Conservation (phyloP, 2,888 invertebrate genomes). For the Lepidochitona cinerea region DNA sequence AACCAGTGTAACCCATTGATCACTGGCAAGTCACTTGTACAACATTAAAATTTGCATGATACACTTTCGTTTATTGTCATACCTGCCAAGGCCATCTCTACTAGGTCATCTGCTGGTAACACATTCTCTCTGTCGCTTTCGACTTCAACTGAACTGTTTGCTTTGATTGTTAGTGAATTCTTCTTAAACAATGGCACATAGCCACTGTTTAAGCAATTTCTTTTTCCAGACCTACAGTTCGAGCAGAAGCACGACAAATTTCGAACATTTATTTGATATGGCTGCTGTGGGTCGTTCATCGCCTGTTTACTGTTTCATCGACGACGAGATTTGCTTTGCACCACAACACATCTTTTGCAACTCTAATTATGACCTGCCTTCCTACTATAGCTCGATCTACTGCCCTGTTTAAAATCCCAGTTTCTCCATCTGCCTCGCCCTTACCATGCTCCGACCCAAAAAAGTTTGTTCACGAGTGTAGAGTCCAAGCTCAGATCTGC, state of each 20-base stretch:
- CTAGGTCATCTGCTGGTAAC: too few species aligned
- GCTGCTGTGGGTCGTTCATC: neutral
- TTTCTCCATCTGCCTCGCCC: slow-evolving; percentile 6
- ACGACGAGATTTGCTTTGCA: neutral
- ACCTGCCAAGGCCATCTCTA: too few species aligned
- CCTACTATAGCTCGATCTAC: neutral
- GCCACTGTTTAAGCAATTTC: too few species aligned
- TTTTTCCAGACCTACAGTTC: too few species aligned
- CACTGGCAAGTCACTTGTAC: too few species aligned
- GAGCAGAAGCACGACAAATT: neutral
- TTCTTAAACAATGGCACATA: too few species aligned
- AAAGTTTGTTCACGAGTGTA: neutral
- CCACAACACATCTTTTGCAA: neutral
- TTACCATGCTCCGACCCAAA: slow-evolving; percentile 8
- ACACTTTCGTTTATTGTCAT: too few species aligned
- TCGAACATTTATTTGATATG: neutral
- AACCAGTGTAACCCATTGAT: too few species aligned
- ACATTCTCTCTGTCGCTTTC: too few species aligned
- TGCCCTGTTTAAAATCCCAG: slow-evolving; percentile 1
- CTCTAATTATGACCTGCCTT: neutral
- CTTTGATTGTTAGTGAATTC: too few species aligned
- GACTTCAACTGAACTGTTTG: too few species aligned
- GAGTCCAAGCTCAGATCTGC: neutral
- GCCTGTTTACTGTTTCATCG: neutral
- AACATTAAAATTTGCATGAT: too few species aligned